Conservation (phyloP, 1,140 invertebrate genomes). For the Neoseiulus cucumeris region DNA sequence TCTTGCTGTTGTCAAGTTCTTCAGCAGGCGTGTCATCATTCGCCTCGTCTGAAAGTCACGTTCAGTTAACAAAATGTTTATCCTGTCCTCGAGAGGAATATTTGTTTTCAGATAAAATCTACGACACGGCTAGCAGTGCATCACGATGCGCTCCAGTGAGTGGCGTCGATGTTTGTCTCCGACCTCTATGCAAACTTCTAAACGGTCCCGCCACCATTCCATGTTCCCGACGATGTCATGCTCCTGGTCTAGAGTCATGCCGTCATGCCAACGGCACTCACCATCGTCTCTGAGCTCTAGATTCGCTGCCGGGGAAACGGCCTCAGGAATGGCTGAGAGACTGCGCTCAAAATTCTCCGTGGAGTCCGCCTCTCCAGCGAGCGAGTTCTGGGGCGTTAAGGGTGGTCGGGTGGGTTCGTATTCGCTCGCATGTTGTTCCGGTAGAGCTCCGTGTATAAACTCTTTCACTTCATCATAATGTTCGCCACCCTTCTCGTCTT, state of each 20-base stretch:
- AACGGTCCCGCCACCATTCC: too few species aligned
- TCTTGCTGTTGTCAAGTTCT: not conserved
- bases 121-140: not conserved
- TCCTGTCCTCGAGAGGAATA: not conserved
- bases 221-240: too few species aligned
- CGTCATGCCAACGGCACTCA: constrained; percentile 5
- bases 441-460: not conserved
- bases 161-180: too few species aligned
- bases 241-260: not conserved
- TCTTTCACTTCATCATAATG: not conserved
- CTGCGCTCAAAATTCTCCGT: not conserved
- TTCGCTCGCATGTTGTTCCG: not conserved
- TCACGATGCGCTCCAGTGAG: not conserved
- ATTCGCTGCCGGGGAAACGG: not conserved
- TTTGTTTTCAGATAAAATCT: not conserved
- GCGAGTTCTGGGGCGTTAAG: not conserved
- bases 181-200: too few species aligned
- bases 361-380: not conserved
- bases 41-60: not conserved
- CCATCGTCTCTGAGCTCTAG: not conserved
- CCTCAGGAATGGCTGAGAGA: not conserved
- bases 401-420: not conserved
- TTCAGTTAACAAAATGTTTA: not conserved
- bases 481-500: not conserved
- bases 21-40: not conserved